phyloP scores from a whole-genome alignment of 2,888 invertebrate species.

The Spilosoma lubricipeda region DNA sequence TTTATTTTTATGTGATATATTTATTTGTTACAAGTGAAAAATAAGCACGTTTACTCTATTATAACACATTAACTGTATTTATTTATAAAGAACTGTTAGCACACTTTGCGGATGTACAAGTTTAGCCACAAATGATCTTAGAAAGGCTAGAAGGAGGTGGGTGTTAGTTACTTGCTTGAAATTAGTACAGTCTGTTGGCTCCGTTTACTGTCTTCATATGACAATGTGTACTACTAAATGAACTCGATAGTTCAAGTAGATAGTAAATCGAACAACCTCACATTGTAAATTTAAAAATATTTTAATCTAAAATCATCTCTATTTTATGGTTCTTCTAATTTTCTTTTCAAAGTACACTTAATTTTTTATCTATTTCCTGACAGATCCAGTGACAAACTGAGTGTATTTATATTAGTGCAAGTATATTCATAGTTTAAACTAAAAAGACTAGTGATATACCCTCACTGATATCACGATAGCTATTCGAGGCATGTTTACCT shows the following conservation, averaged over 20 bases:
- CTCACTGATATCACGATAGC: neutral
- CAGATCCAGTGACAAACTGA: no score
- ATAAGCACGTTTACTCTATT: neutral
- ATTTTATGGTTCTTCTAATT: no score
- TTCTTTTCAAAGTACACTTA: no score
- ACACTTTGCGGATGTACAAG: neutral
- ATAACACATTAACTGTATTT: neutral
- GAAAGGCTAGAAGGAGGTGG: no score
- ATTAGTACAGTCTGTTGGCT: slow-evolving; percentile 10
- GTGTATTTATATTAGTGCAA: neutral
- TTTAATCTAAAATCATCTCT: neutral
- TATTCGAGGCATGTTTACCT: no score
- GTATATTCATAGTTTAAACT: neutral
- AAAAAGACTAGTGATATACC: neutral
- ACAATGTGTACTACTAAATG: slow-evolving; percentile 1
- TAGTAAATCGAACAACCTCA: neutral
- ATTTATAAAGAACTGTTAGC: neutral
- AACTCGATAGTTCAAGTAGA: neutral
- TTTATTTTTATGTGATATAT: no score
- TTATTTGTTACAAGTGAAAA: no score
- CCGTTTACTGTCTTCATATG: neutral
- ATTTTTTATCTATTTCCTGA: no score
- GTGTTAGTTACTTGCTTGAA: neutral
- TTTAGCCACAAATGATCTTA: neutral
- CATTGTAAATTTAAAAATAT: neutral